These are phyloP conservation scores for Sebastes hubbsi DNA, from an alignment of 2,797 vertebrate species.

Conservation along the genomic window DNA sequence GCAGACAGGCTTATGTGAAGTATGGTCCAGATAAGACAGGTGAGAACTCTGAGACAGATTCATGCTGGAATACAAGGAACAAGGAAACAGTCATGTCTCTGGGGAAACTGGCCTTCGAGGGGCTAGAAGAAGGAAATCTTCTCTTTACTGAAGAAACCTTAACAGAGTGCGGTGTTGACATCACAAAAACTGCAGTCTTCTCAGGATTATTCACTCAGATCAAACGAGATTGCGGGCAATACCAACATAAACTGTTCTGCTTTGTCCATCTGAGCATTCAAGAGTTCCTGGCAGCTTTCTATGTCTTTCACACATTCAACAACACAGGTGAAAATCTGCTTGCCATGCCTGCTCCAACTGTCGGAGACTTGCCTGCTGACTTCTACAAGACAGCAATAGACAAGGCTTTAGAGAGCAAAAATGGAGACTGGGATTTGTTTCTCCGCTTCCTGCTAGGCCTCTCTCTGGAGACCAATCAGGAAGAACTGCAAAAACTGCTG, in stretches of 20 bases:
- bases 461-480: slow-evolving; percentile 44
- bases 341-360: accelerated
- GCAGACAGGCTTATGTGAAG: slow-evolving; percentile 40
- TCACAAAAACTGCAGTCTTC: slow-evolving; percentile 4
- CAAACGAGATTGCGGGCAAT: background rate
- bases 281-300: slow-evolving; percentile 55
- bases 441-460: slow-evolving; percentile 61
- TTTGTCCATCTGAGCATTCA: slow-evolving; percentile 60
- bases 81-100: slow-evolving; percentile 39
- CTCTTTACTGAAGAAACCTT: slow-evolving; percentile 16
- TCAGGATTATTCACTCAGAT: slow-evolving; percentile 57
- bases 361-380: background rate
- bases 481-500: slow-evolving; percentile 23
- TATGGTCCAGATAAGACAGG: background rate
- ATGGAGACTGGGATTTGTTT: slow-evolving; percentile 62
- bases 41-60: background rate
- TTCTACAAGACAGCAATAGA: slow-evolving; percentile 56
- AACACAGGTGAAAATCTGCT: slow-evolving; percentile 39
- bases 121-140: slow-evolving; percentile 18
- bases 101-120: slow-evolving; percentile 41
- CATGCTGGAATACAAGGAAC: slow-evolving; percentile 29
- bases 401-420: slow-evolving; percentile 17
- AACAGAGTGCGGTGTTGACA: background rate
- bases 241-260: slow-evolving; percentile 7
- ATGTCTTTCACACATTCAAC: background rate